A percentile compares a stretch with the other conserved stretches of the same genome.
phyloP scores from a whole-genome alignment of 2,113 vertebrate genomes.

The Sapayoa aenigma region DNA sequence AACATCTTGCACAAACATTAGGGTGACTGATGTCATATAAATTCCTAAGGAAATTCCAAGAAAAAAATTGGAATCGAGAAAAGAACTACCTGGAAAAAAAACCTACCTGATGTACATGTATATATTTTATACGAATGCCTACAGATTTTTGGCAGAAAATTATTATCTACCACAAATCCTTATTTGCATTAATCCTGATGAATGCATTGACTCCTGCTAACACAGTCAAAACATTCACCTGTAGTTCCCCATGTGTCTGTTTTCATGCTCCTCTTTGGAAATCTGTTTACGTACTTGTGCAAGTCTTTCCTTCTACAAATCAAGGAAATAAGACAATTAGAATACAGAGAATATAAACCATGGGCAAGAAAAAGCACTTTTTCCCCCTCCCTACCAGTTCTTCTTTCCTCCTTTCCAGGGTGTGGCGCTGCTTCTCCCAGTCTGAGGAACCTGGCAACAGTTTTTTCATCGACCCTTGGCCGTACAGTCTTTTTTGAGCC shows the following conservation, averaged over 20 bases:
- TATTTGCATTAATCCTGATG: background rate
- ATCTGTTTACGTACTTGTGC: slow-evolving; percentile 95
- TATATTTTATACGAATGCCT: background rate
- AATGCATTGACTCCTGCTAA: background rate
- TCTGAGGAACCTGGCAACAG: slow-evolving; percentile 89
- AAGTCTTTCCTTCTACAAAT: slow-evolving; percentile 92
- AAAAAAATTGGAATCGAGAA: background rate
- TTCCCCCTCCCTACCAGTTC: slow-evolving; percentile 82
- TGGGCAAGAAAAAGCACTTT: background rate
- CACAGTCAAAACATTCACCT: slow-evolving; percentile 76
- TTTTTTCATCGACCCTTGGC: slow-evolving; percentile 88
- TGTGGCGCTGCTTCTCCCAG: slow-evolving; percentile 93
- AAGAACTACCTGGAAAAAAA: background rate
- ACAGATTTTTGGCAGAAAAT: background rate
- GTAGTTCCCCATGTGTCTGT: slow-evolving; percentile 95
- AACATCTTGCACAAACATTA: background rate
- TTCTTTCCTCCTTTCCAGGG: slow-evolving; percentile 88
- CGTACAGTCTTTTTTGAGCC: slow-evolving; percentile 92
- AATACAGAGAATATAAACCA: background rate
- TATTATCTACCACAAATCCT: background rate
- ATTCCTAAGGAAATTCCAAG: background rate
- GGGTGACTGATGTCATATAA: background rate
- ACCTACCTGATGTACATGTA: background rate
- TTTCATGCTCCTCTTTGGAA: slow-evolving; percentile 93
- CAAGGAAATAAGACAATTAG: slow-evolving; percentile 57